Conservation (phyloP, 1,140 invertebrate species). For the Adelges cooleyi region DNA sequence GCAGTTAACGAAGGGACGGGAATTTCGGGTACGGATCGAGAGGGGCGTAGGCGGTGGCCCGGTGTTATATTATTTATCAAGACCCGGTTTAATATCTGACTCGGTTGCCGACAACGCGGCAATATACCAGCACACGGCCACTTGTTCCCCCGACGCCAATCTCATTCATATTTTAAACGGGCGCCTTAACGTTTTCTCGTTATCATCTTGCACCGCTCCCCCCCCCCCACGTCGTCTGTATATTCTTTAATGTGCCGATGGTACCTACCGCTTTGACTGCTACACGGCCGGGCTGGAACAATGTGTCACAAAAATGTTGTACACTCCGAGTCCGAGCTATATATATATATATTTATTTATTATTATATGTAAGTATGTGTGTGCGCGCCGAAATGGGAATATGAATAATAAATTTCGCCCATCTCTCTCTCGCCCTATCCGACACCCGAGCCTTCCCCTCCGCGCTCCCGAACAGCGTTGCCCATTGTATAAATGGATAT, state of each 20-base stretch:
- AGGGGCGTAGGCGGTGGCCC: neutral
- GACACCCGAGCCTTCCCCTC: too few species aligned
- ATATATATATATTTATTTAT: too few species aligned
- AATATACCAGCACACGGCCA: neutral
- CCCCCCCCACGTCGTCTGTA: neutral
- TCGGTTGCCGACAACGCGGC: neutral
- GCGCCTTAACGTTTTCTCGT: constrained; percentile 25
- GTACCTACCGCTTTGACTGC: neutral
- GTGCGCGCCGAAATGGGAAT: constrained; percentile 14
- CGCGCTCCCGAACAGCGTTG: too few species aligned
- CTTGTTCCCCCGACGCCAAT: constrained; percentile 19
- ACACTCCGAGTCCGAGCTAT: neutral
- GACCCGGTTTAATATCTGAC: constrained; percentile 11
- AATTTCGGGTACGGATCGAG: too few species aligned
- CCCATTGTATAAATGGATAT: neutral
- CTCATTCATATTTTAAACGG: constrained; percentile 28
- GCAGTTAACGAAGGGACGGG: constrained; percentile 1
- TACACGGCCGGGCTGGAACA: neutral
- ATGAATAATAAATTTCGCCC: constrained; percentile 19
- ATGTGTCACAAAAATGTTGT: constrained; percentile 11
- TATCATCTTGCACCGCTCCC: constrained; percentile 2
- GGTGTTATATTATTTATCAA: constrained; percentile 25
- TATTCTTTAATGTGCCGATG: neutral
- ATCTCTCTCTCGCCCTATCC: too few species aligned
- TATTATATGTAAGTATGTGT: too few species aligned